Conservation (phyloP, 2,888 invertebrate species). For the Ophion ellenae region DNA sequence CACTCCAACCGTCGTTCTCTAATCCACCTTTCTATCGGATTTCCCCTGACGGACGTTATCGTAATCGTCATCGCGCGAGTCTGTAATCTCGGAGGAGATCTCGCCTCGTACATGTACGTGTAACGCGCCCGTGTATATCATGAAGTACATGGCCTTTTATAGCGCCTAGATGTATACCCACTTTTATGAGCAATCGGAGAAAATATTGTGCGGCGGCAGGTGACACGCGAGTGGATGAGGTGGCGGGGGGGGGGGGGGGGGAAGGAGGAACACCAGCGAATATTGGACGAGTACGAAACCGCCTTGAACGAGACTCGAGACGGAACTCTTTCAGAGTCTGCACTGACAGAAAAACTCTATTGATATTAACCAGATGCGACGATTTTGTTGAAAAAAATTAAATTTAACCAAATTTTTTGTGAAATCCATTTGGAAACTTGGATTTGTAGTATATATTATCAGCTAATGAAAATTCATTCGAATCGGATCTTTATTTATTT, state of each 20-base stretch:
- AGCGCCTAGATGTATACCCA: neutral
- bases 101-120: neutral
- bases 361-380: too few relatives aligned
- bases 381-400: too few relatives aligned
- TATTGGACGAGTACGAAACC: neutral
- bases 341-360: too few relatives aligned
- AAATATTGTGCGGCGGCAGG: neutral
- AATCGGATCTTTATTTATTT: too few relatives aligned
- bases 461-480: too few relatives aligned
- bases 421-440: too few relatives aligned
- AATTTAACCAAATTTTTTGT: too few relatives aligned
- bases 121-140: neutral
- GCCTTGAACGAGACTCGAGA: too few relatives aligned
- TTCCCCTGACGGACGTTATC: constrained; percentile 63
- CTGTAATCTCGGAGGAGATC: constrained; percentile 38
- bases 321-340: too few relatives aligned
- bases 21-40: constrained; percentile 49
- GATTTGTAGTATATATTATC: too few relatives aligned
- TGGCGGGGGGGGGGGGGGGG: neutral
- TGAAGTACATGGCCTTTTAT: neutral
- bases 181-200: constrained; percentile 6
- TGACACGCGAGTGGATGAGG: neutral
- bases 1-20: constrained; percentile 14
- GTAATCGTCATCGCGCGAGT: constrained; percentile 64
- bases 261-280: neutral